phyloP scores from a whole-genome alignment of 2,888 invertebrate species.

The Eumerus sabulonum region DNA sequence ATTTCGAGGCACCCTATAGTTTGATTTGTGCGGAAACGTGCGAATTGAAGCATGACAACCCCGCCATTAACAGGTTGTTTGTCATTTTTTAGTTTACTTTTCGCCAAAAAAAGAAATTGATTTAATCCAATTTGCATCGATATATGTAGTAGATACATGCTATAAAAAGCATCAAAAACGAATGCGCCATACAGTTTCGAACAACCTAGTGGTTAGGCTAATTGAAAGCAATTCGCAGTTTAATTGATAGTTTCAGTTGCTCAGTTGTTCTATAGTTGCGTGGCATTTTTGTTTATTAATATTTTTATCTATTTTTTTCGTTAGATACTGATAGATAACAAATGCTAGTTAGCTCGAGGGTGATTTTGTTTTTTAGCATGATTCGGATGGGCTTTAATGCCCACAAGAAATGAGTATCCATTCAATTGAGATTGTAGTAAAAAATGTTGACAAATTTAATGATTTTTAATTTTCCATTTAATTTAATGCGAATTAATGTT shows the following conservation, averaged over 20 bases:
- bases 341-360: too few relatives aligned
- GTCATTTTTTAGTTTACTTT: too few relatives aligned
- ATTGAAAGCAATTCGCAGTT: conserved; percentile 31
- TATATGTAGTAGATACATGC: neutral
- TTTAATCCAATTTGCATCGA: conserved; percentile 17
- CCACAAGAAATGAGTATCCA: conserved; percentile 37
- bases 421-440: conserved; percentile 44
- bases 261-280: neutral
- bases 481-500: conserved; percentile 44
- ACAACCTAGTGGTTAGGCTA: conserved; percentile 15
- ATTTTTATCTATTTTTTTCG: too few relatives aligned
- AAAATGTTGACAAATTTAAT: conserved; percentile 51
- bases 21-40: too few relatives aligned
- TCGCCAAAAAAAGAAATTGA: conserved; percentile 2
- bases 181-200: neutral
- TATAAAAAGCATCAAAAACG: too few relatives aligned
- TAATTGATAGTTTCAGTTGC: conserved; percentile 40
- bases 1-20: too few relatives aligned
- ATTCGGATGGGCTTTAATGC: too few relatives aligned
- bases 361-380: neutral
- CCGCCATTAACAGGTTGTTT: too few relatives aligned
- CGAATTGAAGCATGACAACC: too few relatives aligned
- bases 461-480: conserved; percentile 53
- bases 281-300: neutral
- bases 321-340: too few relatives aligned